Evolutionary conservation across 1,140 invertebrate genomes (phyloP).

Genomic region (Frieseomelitta varia): DNA sequence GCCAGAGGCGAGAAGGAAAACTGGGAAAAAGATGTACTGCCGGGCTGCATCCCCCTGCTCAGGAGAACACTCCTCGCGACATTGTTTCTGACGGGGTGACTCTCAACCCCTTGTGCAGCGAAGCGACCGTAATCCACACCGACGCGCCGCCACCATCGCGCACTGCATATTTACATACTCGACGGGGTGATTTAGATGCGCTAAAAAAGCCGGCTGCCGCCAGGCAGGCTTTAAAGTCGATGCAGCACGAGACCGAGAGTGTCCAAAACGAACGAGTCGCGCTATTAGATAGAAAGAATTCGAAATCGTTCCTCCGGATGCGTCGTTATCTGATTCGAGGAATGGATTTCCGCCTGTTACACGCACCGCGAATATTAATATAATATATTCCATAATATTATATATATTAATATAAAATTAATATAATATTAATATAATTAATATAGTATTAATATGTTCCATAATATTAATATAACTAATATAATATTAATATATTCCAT

Average conservation of each 20-base stretch:
- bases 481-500: too few species aligned
- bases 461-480: too few species aligned
- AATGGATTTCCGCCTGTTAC: constrained; percentile 34
- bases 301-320: constrained; percentile 39
- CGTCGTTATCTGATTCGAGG: constrained; percentile 39
- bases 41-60: not conserved
- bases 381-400: too few species aligned
- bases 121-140: constrained; percentile 44
- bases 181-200: constrained; percentile 31
- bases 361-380: not conserved
- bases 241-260: not conserved
- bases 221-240: constrained; percentile 26
- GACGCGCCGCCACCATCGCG: not conserved
- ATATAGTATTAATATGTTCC: too few species aligned
- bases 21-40: not conserved
- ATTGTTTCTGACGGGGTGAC: constrained; percentile 56
- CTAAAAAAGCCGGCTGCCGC: constrained; percentile 15
- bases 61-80: constrained; percentile 22
- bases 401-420: too few species aligned
- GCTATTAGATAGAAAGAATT: constrained; percentile 1
- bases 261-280: not conserved
- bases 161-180: constrained; percentile 49
- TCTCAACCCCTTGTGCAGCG: constrained; percentile 54
- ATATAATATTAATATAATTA: too few species aligned
- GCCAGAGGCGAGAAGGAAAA: not conserved